Evolutionary conservation across 2,113 vertebrate species (phyloP).

Genomic region (Malurus alboscapulatus): DNA sequence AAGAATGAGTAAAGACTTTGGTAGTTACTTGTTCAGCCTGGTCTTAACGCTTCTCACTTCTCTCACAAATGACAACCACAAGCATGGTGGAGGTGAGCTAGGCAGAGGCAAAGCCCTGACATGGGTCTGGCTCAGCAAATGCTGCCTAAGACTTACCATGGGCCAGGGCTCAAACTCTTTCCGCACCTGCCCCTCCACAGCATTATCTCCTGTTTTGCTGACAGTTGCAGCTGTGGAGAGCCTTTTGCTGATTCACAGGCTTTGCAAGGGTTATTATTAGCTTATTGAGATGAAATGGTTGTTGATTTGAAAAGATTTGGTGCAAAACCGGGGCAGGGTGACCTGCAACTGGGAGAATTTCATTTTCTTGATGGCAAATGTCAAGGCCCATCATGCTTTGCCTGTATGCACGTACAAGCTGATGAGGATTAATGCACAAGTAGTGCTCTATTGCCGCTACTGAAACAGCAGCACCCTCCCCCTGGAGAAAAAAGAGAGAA

Average conservation of each 20-base stretch:
- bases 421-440: background rate
- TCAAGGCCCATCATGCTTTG: background rate
- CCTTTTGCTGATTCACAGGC: background rate
- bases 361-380: background rate
- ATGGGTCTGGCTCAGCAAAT: background rate
- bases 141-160: background rate
- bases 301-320: background rate
- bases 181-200: rapidly evolving
- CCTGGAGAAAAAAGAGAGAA: background rate
- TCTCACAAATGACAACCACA: background rate
- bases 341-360: background rate
- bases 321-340: background rate
- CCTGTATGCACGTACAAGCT: background rate
- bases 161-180: background rate
- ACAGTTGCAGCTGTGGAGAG: background rate
- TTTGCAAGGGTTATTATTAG: background rate
- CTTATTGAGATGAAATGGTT: background rate
- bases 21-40: background rate
- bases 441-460: background rate
- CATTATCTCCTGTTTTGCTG: background rate
- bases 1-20: background rate
- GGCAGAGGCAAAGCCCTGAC: background rate
- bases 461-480: background rate
- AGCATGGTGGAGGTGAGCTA: rapidly evolving
- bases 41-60: background rate